Evolutionary conservation across 2,797 vertebrate species (phyloP).

Genomic region (Pipistrellus pygmaeus): DNA sequence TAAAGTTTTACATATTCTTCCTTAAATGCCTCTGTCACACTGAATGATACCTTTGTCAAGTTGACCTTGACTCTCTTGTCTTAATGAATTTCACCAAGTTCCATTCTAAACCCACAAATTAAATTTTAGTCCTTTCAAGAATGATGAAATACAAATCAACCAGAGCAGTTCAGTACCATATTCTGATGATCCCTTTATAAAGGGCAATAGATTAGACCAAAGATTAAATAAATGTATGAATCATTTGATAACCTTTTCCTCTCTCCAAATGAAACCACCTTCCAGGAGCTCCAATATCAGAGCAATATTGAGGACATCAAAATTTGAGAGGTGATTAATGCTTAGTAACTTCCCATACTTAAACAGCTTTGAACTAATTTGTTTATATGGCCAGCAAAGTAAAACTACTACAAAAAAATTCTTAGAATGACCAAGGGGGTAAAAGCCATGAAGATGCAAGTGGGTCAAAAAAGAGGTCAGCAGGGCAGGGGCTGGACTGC

Average conservation of each 20-base stretch:
- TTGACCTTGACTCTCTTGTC: constrained; percentile 48
- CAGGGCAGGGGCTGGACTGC: not conserved
- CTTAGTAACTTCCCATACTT: not conserved
- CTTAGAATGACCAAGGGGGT: not conserved
- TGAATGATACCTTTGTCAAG: constrained; percentile 20
- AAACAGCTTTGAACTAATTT: not conserved
- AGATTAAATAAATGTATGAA: constrained; percentile 59
- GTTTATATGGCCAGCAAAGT: constrained; percentile 40
- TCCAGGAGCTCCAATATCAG: constrained; percentile 36
- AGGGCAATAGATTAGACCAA: constrained; percentile 45
- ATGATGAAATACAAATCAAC: constrained; percentile 64
- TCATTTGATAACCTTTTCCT: constrained; percentile 46
- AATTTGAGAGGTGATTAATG: constrained; percentile 28
- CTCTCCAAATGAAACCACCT: constrained; percentile 35
- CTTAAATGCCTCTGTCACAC: not conserved
- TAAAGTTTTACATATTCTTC: not conserved
- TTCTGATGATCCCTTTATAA: constrained; percentile 67
- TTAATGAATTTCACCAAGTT: constrained; percentile 66
- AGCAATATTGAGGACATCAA: not conserved
- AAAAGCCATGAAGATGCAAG: not conserved
- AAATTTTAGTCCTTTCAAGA: constrained; percentile 71
- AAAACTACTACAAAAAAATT: constrained; percentile 56
- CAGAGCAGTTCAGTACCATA: constrained; percentile 29
- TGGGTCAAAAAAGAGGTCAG: not conserved
- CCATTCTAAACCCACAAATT: constrained; percentile 61